Evolutionary conservation across 2,888 invertebrate genomes (phyloP), one percentile per base, ranked within the genome.

Genomic region (Melipona beecheii): DNA sequence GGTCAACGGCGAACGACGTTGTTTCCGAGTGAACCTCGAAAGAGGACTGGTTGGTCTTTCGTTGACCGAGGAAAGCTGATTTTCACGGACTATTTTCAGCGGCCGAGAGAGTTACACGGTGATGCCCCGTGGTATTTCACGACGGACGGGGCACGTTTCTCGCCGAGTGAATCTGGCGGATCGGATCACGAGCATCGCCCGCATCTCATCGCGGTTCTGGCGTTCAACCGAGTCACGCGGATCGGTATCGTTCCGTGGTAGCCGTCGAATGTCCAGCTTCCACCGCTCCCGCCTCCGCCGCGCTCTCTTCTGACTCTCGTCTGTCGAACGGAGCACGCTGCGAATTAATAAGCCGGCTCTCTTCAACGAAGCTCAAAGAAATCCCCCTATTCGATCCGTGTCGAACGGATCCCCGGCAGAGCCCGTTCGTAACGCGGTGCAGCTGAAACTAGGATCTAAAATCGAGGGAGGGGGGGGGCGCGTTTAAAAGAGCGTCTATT

Each of bases 261-360:
- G 68, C 62, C 71, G 49, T 60, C 52, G 52, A 64, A 49, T 60
- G 27, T 17, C 17, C 49, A 24, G 54, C 78, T 60, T 74, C 78
- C 79, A 60, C 74, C 83, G 56, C 81, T 73, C 56, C 58, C 58
- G 43, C 31, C 31, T n/a, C 49, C 27, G 43, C 65, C 66, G 50
- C 36, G 31, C 43, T 36, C 24, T 58, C n/a, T 6, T 58, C n/a
- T 6, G 21, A 27, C 60, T 43, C 2, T 43, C 54, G 21, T 58
- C 27, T 68, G 52, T 65, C 68, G 17, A 78, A 77, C 50, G 85
- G 84, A 82, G 78, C 88, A 90, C 86, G 90, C 86, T 87, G 91
- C 92, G 94, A 93, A 93, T 94, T 94, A 93, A 94, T 94, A 93
- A 93, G 93, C 93, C 90, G 89, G 91, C 90, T 93, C 27, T 83